These are phyloP conservation scores for Rhabdomys pumilio DNA, from an alignment of 2,797 vertebrate genomes.

Conservation along the genomic window DNA sequence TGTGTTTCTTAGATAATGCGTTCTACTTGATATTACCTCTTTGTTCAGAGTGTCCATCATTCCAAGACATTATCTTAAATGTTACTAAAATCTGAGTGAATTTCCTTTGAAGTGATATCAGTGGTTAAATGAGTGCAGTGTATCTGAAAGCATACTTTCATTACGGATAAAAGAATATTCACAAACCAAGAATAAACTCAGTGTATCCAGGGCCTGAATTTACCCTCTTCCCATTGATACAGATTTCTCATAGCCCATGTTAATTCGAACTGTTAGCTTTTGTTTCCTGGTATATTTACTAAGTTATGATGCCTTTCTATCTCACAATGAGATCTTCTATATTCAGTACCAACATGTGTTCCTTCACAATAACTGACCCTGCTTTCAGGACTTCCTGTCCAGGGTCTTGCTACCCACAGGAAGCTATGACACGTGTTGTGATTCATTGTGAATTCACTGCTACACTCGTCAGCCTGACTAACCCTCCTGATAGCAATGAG, in stretches of 20 bases:
- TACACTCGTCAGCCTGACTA: not conserved
- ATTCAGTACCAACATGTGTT: not conserved
- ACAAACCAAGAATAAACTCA: not conserved
- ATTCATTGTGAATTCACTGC: conserved; percentile 21
- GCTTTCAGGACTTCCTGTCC: not conserved
- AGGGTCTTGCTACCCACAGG: not conserved
- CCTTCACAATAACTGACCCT: not conserved
- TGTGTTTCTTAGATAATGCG: not conserved
- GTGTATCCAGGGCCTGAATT: not conserved
- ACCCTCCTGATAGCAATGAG: not conserved
- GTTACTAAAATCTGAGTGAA: not conserved
- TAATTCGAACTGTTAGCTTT: not conserved
- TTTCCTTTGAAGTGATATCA: conserved; percentile 46
- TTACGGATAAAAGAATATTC: not conserved
- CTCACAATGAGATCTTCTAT: not conserved
- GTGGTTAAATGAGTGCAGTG: not conserved
- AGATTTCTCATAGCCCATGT: not conserved
- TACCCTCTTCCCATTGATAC: not conserved
- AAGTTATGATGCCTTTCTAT: not conserved
- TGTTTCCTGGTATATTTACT: not conserved
- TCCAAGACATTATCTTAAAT: conserved; percentile 58
- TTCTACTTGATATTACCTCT: not conserved
- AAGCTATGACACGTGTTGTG: not conserved
- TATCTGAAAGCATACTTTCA: conserved; percentile 8
- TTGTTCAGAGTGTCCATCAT: conserved; percentile 26